Evolutionary conservation across 1,140 invertebrate genomes (phyloP).

Genomic region (Cotesia vestalis): DNA sequence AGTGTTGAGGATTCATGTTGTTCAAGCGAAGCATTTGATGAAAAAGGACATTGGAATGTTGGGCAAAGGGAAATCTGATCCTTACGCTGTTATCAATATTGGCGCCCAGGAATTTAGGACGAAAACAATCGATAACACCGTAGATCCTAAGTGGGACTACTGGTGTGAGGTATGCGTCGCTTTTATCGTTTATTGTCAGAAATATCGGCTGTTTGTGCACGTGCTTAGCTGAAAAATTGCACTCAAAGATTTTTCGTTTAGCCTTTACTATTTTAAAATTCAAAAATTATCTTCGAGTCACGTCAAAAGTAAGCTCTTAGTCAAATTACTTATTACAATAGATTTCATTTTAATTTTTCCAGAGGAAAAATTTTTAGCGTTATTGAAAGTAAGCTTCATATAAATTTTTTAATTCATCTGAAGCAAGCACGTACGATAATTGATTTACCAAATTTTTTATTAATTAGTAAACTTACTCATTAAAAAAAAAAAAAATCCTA

Average conservation of each 20-base stretch:
- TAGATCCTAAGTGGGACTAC: conserved; percentile 94
- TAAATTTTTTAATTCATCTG: not conserved
- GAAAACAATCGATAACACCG: conserved; percentile 86
- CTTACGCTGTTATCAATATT: conserved; percentile 88
- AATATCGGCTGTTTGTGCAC: conserved; percentile 34
- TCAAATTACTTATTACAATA: not conserved
- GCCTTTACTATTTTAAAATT: conserved; percentile 10
- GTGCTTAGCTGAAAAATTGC: conserved; percentile 38
- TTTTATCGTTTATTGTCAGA: conserved; percentile 30
- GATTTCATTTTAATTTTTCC: too few relatives aligned
- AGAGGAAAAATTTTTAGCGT: too few relatives aligned
- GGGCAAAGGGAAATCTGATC: conserved; percentile 95
- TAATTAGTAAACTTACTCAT: not conserved
- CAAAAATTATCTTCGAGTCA: conserved; percentile 4
- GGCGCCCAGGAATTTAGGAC: conserved; percentile 90
- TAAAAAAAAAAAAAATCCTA: not conserved
- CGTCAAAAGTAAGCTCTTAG: not conserved
- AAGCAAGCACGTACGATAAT: conserved; percentile 2
- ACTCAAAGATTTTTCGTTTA: conserved; percentile 23
- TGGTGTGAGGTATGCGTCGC: conserved; percentile 84
- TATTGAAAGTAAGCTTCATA: not conserved
- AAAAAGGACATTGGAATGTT: conserved; percentile 90
- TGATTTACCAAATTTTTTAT: not conserved
- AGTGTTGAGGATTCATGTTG: conserved; percentile 84
- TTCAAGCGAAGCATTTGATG: conserved; percentile 93